Evolutionary conservation across 1,140 invertebrate species (phyloP).

Genomic region (Atta cephalotes): DNA sequence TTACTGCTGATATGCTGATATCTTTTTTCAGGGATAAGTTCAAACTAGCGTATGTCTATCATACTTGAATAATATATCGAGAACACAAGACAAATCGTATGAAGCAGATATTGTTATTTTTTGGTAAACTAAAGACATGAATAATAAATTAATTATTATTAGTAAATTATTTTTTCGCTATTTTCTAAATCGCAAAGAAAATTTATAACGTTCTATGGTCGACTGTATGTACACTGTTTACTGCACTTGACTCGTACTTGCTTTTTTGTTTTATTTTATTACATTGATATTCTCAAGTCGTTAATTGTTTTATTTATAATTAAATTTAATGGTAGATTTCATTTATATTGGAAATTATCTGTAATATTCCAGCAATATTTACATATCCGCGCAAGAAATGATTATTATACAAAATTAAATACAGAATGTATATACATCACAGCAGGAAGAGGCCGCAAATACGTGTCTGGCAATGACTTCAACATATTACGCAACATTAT

Average conservation of each 20-base stretch:
- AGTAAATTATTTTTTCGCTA: neutral
- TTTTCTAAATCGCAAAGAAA: neutral
- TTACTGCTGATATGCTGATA: neutral
- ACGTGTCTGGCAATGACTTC: conserved; percentile 18
- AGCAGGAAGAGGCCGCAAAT: conserved; percentile 55
- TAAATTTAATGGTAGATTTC: neutral
- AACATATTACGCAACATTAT: conserved; percentile 62
- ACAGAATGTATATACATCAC: neutral
- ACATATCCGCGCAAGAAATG: neutral
- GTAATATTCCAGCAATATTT: neutral
- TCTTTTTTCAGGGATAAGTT: neutral
- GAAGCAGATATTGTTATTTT: neutral
- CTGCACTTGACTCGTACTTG: too few relatives aligned
- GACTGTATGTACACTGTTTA: too few relatives aligned
- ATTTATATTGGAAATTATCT: neutral
- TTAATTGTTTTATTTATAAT: neutral
- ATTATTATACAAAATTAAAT: neutral
- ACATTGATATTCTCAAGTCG: neutral
- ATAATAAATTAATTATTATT: neutral
- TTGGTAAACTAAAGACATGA: neutral
- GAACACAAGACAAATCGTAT: neutral
- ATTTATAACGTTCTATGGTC: neutral
- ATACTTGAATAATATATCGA: neutral
- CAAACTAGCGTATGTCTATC: neutral
- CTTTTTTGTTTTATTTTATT: too few relatives aligned